phyloP scores from a whole-genome alignment of 1,140 invertebrate genomes.

The Paraescarpia echinospica region DNA sequence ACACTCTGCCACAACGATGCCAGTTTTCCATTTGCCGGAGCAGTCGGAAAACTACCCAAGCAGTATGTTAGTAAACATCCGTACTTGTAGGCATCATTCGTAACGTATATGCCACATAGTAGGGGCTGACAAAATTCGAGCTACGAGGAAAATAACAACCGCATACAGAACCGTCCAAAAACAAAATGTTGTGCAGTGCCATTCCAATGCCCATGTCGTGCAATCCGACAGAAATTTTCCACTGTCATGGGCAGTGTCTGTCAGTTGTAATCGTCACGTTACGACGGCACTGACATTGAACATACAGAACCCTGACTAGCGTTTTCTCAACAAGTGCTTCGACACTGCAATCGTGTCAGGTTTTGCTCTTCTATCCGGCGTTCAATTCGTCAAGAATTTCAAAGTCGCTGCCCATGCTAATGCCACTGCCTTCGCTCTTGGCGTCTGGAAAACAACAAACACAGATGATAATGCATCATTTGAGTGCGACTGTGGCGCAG shows the following conservation, averaged over 20 bases:
- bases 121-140: neutral
- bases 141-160: neutral
- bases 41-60: neutral
- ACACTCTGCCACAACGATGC: neutral
- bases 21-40: neutral
- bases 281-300: neutral
- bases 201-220: neutral
- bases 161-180: neutral
- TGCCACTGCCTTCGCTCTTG: constrained; percentile 29
- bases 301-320: neutral
- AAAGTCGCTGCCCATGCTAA: constrained; percentile 45
- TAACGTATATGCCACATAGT: neutral
- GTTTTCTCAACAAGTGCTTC: neutral
- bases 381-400: constrained; percentile 39
- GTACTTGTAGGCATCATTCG: neutral
- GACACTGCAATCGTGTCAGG: neutral
- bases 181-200: neutral
- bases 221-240: neutral
- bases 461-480: neutral
- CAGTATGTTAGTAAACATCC: neutral
- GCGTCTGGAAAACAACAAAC: constrained; percentile 3
- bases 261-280: neutral
- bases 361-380: neutral
- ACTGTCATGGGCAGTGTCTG: neutral
- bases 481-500: neutral